These are phyloP conservation scores for Eupristina koningsbergeri DNA, from an alignment of 1,140 invertebrate species.

Conservation along the genomic window DNA sequence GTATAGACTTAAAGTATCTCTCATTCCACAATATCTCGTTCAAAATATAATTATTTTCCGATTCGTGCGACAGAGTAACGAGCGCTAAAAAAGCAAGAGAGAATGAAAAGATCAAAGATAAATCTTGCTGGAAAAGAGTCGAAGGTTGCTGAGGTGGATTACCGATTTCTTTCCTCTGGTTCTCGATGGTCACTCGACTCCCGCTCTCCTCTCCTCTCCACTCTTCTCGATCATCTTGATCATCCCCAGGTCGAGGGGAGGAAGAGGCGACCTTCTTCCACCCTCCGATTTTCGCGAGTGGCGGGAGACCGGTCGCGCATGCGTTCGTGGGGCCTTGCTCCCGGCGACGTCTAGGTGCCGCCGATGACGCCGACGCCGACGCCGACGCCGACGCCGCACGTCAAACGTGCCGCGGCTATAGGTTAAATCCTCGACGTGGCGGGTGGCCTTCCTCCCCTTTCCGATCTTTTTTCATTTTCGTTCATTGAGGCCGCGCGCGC, in stretches of 20 bases:
- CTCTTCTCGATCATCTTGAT: not conserved
- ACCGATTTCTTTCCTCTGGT: not conserved
- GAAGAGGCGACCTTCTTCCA: constrained; percentile 22
- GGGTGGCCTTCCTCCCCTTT: constrained; percentile 1
- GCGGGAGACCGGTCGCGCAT: not conserved
- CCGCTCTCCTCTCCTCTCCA: no score
- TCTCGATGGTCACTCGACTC: constrained; percentile 30
- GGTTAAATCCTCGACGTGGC: constrained; percentile 71
- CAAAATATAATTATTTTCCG: not conserved
- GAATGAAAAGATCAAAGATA: constrained; percentile 60
- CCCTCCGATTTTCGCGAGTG: not conserved
- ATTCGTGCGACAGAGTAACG: not conserved
- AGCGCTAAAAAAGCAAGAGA: constrained; percentile 30
- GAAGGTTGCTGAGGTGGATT: not conserved
- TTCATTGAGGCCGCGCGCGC: not conserved
- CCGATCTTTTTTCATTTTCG: not conserved
- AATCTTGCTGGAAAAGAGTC: not conserved
- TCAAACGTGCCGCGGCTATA: constrained; percentile 72
- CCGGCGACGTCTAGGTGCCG: constrained; percentile 51
- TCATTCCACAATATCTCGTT: no score
- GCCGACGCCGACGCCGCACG: constrained; percentile 45
- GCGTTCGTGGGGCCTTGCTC: not conserved
- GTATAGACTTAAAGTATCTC: no score
- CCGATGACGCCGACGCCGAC: constrained; percentile 28
- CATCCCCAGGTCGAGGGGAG: not conserved